These are phyloP conservation scores for Cylindroiulus punctatus DNA, from an alignment of 2,888 invertebrate genomes.

Conservation along the genomic window DNA sequence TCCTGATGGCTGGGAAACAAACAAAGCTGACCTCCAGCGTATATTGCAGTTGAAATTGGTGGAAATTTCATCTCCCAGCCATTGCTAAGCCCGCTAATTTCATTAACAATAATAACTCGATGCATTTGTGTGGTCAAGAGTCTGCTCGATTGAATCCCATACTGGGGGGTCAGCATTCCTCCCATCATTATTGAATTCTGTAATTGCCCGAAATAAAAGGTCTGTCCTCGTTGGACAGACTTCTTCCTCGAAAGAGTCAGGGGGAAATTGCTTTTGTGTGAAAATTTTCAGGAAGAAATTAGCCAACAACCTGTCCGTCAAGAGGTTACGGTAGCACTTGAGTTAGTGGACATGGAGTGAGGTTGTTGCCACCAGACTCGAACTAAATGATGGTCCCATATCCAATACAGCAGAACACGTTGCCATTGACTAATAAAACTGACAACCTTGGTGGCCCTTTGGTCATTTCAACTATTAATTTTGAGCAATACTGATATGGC, in stretches of 20 bases:
- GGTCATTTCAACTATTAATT: no score
- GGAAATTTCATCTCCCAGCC: not conserved
- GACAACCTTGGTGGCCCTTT: no score
- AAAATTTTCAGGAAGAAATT: constrained; percentile 16
- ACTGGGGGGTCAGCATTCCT: not conserved
- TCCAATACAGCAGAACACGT: no score
- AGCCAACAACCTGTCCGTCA: constrained; percentile 2
- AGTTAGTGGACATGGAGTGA: not conserved
- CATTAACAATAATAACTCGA: not conserved
- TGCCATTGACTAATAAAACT: no score
- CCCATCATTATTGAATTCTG: not conserved
- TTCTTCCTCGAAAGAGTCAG: not conserved
- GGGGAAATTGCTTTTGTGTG: not conserved
- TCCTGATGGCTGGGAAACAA: not conserved
- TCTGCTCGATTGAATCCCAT: not conserved
- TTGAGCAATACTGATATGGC: no score
- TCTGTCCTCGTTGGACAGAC: not conserved
- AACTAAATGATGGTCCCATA: not conserved
- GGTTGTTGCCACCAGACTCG: not conserved
- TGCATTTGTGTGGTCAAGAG: constrained; percentile 14
- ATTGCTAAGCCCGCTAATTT: not conserved
- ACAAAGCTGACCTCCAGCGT: not conserved
- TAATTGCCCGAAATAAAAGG: no score
- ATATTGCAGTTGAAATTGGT: not conserved
- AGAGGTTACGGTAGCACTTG: not conserved